Evolutionary conservation across 2,113 vertebrate species (phyloP), one percentile per base, ranked within the genome.

Genomic region (Rostratula benghalensis): DNA sequence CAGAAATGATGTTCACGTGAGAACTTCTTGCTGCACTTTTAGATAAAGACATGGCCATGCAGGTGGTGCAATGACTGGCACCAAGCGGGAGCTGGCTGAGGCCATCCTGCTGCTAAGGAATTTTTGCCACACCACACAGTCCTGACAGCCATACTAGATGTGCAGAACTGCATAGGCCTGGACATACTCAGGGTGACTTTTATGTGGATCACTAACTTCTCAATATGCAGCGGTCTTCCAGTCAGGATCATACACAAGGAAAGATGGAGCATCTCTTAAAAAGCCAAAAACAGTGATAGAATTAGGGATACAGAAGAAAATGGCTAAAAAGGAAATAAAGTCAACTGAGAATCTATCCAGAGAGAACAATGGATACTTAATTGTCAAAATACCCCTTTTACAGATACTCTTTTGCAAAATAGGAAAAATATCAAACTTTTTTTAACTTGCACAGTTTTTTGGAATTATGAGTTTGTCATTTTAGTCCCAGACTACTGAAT

Each of bases 21-120:
- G n/a, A 88, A 24, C 3, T 41, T 45, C 54, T 41, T 33, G 3
- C 22, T 69, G 74, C 25, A 20, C 16, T 85, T 81, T 28, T 8
- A 69, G 69, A 25, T 33, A 57, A 61, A 57, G 57, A 13, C 61
- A 71, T 80, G 46, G 57, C 46, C 46, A 17, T 1, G 2, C 2
- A 3, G 51, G 30, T 11, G 6, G 5, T 61, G 17, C 6, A n/a
- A 31, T 27, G 12, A 12, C 1, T 1, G 0, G 33, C 61, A 37
- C 14, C 25, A 33, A 13, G 25, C 3, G 22, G 46, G 25, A 61
- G 41, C 23, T 50, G 57, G 13, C 33, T 37, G 41, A n/a, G 22
- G 16, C 65, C 39, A 61, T 10, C 33, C 35, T 70, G 39, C 3
- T 6, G 28, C 63, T 53, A 25, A 67, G n/a, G 33, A 37, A 35